Conservation (phyloP, 2,888 invertebrate species). For the Sesia apiformis region DNA sequence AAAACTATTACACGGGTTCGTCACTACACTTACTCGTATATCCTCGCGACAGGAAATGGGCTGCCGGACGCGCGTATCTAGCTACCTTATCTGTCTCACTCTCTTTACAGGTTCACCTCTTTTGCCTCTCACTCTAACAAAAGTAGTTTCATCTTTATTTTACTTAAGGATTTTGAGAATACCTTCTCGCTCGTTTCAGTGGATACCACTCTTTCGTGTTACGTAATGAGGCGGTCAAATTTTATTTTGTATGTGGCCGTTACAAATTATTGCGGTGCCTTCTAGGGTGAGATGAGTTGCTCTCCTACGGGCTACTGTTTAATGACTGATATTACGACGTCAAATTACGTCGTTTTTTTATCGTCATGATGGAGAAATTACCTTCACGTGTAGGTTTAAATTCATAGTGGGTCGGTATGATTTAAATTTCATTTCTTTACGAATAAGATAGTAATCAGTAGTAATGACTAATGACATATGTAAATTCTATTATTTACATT, state of each 20-base stretch:
- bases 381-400: not conserved
- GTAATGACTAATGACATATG: no score
- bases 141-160: constrained; percentile 31
- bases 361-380: constrained; percentile 4
- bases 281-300: constrained; percentile 30
- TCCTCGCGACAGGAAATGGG: constrained; percentile 42
- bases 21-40: not conserved
- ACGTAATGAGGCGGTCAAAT: constrained; percentile 61
- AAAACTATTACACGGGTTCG: no score
- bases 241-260: constrained; percentile 58
- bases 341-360: constrained; percentile 14
- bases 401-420: no score
- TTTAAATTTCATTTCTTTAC: no score
- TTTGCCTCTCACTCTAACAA: constrained; percentile 38
- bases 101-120: constrained; percentile 45
- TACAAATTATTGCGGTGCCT: constrained; percentile 54
- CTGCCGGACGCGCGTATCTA: constrained; percentile 65
- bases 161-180: constrained; percentile 21
- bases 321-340: constrained; percentile 37
- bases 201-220: constrained; percentile 42
- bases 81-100: constrained; percentile 62
- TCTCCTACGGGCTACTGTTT: constrained; percentile 46
- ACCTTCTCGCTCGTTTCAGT: constrained; percentile 33
- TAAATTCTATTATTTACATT: no score
- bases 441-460: no score